A percentile compares a stretch with the other conserved stretches of the same genome.
phyloP scores from a whole-genome alignment of 2,113 vertebrate species.

The Grus americana region DNA sequence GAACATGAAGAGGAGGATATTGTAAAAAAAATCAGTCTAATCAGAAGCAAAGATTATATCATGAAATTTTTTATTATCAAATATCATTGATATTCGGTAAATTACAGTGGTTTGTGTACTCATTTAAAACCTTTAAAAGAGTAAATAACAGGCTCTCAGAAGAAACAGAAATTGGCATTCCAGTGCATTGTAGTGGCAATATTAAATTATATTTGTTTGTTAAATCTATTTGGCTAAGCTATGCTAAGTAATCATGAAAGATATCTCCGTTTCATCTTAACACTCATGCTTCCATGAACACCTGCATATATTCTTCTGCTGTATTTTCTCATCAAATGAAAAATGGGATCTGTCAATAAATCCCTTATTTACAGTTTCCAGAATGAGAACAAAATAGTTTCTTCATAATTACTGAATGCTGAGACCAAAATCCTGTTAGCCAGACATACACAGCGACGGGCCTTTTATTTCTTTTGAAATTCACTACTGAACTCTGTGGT shows the following conservation, averaged over 20 bases:
- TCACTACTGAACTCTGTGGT: neutral
- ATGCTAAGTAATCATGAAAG: neutral
- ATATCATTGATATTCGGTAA: neutral
- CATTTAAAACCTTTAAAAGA: neutral
- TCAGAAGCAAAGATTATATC: neutral
- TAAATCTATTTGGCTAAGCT: neutral
- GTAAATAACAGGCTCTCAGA: neutral
- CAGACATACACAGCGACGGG: neutral
- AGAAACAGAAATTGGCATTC: neutral
- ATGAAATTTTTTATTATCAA: neutral
- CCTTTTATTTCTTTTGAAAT: neutral
- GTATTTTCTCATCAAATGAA: neutral
- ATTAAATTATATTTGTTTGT: neutral
- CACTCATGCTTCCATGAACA: neutral
- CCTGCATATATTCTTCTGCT: neutral
- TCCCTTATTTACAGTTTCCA: neutral
- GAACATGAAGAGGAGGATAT: neutral
- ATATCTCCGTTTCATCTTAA: neutral
- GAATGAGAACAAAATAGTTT: neutral
- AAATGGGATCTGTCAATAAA: neutral
- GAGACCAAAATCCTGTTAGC: neutral
- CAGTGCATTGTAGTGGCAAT: neutral
- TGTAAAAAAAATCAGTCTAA: neutral
- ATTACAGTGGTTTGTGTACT: neutral
- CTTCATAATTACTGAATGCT: neutral